These are phyloP conservation scores for Stratiomys singularior DNA, from an alignment of 2,888 invertebrate genomes.

Conservation along the genomic window DNA sequence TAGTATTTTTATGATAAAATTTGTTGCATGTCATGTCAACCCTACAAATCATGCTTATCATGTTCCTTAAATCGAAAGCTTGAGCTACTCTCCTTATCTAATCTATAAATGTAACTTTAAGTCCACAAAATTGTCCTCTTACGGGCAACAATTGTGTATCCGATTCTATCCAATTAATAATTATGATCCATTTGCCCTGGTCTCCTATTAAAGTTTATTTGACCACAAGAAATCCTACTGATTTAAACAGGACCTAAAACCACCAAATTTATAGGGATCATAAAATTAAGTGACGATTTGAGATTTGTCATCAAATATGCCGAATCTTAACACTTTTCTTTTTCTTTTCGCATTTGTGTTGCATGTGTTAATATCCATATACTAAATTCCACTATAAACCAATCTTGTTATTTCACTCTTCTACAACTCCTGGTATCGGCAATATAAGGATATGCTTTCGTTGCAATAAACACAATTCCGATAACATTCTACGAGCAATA, in stretches of 20 bases:
- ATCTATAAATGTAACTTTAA: no score
- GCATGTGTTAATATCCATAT: no score
- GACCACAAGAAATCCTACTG: not conserved
- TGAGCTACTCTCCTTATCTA: not conserved
- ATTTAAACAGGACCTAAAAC: not conserved
- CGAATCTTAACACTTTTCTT: no score
- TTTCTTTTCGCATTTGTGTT: no score
- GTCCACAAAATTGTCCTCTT: no score
- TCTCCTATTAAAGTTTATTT: no score
- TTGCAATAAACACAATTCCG: not conserved
- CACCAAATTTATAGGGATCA: not conserved
- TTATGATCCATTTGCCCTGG: no score
- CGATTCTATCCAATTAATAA: no score
- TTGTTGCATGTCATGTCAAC: not conserved
- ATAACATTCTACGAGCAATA: slow-evolving; percentile 16
- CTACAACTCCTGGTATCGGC: not conserved
- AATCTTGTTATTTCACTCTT: no score
- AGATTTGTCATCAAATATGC: not conserved
- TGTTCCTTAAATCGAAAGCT: not conserved
- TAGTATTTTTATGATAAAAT: no score
- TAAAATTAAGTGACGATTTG: slow-evolving; percentile 1
- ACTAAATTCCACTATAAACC: no score
- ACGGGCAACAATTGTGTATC: no score
- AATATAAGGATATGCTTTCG: not conserved
- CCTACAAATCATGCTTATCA: not conserved